phyloP scores from a whole-genome alignment of 2,888 invertebrate species.

The Apodemia hepburni region DNA sequence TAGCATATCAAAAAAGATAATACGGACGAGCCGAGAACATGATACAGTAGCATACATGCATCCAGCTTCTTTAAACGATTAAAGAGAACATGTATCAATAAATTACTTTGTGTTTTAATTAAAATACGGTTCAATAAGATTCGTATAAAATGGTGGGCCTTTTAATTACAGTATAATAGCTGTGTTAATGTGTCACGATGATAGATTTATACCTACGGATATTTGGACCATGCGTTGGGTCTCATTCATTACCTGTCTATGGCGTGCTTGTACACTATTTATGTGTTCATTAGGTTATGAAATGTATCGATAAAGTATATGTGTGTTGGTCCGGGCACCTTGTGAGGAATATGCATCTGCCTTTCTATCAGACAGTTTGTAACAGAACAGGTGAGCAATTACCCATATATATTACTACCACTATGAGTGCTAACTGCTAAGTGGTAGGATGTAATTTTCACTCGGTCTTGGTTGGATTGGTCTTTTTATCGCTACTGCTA shows the following conservation, averaged over 20 bases:
- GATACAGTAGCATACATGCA: constrained; percentile 49
- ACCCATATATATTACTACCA: too few species aligned
- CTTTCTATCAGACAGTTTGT: too few species aligned
- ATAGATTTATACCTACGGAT: not conserved
- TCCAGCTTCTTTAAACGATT: constrained; percentile 37
- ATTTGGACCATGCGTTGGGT: not conserved
- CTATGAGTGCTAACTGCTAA: too few species aligned
- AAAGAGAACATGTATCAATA: constrained; percentile 36
- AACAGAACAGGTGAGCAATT: too few species aligned
- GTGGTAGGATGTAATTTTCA: too few species aligned
- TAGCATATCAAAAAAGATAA: constrained; percentile 13
- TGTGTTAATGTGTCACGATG: not conserved
- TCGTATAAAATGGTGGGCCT: not conserved
- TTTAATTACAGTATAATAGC: constrained; percentile 5
- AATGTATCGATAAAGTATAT: too few species aligned
- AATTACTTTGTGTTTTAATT: constrained; percentile 29
- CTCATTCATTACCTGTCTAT: not conserved
- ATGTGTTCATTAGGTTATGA: too few species aligned
- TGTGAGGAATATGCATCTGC: too few species aligned
- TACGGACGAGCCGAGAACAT: constrained; percentile 36
- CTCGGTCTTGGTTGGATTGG: too few species aligned
- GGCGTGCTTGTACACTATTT: too few species aligned
- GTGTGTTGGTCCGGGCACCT: too few species aligned
- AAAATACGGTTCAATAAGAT: constrained; percentile 11
- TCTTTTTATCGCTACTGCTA: too few species aligned